Conservation (phyloP, 1,140 invertebrate species). For the Sycobia sp. region DNA sequence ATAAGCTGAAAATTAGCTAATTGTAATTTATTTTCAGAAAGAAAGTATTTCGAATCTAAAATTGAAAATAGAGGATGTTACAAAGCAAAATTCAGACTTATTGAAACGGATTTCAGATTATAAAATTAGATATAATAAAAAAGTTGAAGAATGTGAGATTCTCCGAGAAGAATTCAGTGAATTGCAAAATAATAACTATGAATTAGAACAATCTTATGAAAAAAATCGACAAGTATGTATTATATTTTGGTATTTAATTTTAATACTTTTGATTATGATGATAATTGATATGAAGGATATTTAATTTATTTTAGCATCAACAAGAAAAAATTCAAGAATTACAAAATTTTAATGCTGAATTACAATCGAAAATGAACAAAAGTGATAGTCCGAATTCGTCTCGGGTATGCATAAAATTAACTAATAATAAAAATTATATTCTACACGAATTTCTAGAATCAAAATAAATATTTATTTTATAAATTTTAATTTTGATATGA, state of each 20-base stretch:
- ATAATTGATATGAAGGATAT: too few relatives aligned
- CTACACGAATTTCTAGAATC: background rate
- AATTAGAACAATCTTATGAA: slow-evolving; percentile 10
- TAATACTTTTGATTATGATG: background rate
- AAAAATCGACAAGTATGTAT: slow-evolving; percentile 7
- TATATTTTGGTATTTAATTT: background rate
- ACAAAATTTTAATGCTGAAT: slow-evolving; percentile 27
- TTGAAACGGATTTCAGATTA: background rate
- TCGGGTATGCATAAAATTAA: slow-evolving; percentile 13
- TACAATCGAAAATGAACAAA: slow-evolving; percentile 21
- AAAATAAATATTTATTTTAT: slow-evolving; percentile 7
- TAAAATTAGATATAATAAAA: slow-evolving; percentile 11
- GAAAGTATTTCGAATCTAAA: slow-evolving; percentile 18
- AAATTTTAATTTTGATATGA: too few relatives aligned
- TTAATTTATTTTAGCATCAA: slow-evolving; percentile 16
- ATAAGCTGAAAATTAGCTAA: background rate
- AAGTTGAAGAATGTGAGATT: background rate
- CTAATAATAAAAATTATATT: background rate
- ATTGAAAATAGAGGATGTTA: background rate
- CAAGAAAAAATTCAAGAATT: slow-evolving; percentile 35
- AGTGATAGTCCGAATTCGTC: slow-evolving; percentile 13
- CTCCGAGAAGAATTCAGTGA: slow-evolving; percentile 11
- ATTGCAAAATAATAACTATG: background rate
- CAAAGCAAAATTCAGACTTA: slow-evolving; percentile 12
- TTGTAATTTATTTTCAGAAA: slow-evolving; percentile 16